A percentile compares a stretch with the other conserved stretches of the same genome.
These are phyloP conservation scores for Acleris holmiana DNA, from an alignment of 2,888 invertebrate genomes.

Conservation along the genomic window DNA sequence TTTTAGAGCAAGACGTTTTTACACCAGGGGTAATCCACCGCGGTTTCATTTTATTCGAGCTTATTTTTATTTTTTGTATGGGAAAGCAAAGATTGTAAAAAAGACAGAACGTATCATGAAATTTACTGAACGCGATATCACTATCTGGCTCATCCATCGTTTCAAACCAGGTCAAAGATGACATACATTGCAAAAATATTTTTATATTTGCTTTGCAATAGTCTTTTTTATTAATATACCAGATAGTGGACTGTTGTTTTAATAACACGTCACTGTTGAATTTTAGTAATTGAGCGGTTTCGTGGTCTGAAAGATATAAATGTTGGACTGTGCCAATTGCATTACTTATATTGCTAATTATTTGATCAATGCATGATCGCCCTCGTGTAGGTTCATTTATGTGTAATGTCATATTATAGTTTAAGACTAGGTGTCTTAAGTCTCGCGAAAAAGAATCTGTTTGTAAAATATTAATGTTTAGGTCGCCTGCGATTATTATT, in stretches of 20 bases:
- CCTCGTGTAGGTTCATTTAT: constrained; percentile 1
- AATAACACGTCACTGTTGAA: neutral
- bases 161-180: constrained; percentile 7
- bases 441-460: neutral
- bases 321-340: neutral
- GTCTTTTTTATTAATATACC: neutral
- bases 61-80: constrained; percentile 1
- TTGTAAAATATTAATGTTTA: neutral
- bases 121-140: neutral
- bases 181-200: neutral
- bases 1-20: neutral
- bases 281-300: constrained; percentile 2
- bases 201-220: neutral
- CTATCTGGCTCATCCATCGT: neutral
- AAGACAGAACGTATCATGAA: constrained; percentile 7
- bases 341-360: constrained; percentile 4
- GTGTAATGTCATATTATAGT: neutral
- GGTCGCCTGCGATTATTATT: neutral
- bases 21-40: neutral
- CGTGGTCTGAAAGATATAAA: neutral
- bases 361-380: constrained; percentile 4
- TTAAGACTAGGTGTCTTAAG: neutral
- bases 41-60: neutral
- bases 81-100: constrained; percentile 8
- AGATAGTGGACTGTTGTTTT: neutral